Base-by-base conservation (phyloP, 2,888 invertebrate species). In the Muscina levida region DNA sequence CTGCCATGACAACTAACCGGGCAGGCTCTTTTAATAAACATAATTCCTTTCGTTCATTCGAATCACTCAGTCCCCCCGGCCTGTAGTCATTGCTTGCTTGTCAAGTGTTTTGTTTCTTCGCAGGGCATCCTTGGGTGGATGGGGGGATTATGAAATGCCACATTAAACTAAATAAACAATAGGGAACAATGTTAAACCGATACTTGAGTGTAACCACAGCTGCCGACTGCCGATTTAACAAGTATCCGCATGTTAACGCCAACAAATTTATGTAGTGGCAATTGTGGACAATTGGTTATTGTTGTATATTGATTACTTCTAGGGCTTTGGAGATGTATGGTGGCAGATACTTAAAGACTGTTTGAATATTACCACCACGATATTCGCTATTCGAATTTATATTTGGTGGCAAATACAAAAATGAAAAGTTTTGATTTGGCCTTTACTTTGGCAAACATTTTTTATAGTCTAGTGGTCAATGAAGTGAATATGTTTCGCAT, bases 111-210 rank as follows among this genome's bases (percentile, higher is more conserved):
- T 44, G 31, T 19, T 59, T 51, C 65, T 46, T 67, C 59, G 22
- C n/a, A n/a, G n/a, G n/a, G n/a, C n/a, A n/a, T 13, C 22, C 31
- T 44, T 13, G 51, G 48, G 22, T 72, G 57, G 17, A 62, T 17
- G 66, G 74, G 79, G 42, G 42, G 62, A 77, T 81, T 81, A 81
- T 51, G 56, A 75, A 72, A 81, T 81, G 81, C 77, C 74, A 77
- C 74, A 81, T 81, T 81, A 77, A 81, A 81, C 81, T 77, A 62
- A 77, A 81, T 81, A 81, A 77, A 72, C 56, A 77, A 70, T 73
- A 71, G 11, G 5, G 17, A 39, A 62, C 11, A 13, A 77, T 74
- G 62, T 81, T 81, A 81, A 81, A 74, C 19, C 80, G 74, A 77
- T 77, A 68, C 80, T 81, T 77, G 80, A 81, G 73, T 68, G 59